phyloP scores from a whole-genome alignment of 2,888 invertebrate species.

The Hydraecia micacea region DNA sequence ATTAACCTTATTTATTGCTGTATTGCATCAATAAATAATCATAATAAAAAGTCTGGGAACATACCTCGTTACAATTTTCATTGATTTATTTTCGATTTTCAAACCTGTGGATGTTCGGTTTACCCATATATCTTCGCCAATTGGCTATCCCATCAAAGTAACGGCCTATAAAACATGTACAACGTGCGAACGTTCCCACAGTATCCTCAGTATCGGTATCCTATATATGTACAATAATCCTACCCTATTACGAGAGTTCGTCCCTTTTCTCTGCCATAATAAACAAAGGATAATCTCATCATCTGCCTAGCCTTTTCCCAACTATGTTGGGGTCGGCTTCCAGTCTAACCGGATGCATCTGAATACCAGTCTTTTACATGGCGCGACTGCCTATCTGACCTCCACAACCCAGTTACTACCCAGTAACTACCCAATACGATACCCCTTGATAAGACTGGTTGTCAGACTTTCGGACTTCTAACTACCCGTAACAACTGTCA shows the following conservation, averaged over 20 bases:
- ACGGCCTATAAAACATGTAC: slow-evolving; percentile 48
- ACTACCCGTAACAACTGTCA: no score
- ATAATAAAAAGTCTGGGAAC: not conserved
- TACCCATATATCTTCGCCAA: slow-evolving; percentile 45
- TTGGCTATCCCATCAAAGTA: slow-evolving; percentile 44
- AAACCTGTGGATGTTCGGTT: slow-evolving; percentile 28
- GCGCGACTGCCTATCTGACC: no score
- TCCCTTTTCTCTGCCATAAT: slow-evolving; percentile 5
- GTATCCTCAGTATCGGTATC: not conserved
- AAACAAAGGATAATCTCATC: not conserved
- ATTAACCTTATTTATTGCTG: not conserved
- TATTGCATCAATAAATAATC: not conserved
- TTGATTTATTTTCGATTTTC: slow-evolving; percentile 48
- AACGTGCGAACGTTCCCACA: slow-evolving; percentile 33
- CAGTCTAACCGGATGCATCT: no score
- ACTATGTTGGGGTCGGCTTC: no score
- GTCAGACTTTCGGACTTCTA: no score
- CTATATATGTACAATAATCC: slow-evolving; percentile 4
- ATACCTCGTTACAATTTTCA: slow-evolving; percentile 11
- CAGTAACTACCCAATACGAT: no score
- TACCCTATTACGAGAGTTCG: slow-evolving; percentile 13
- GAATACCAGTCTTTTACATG: no score
- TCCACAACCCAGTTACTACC: no score
- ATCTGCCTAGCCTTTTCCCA: no score
- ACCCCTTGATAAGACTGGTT: no score